These are phyloP conservation scores for Lithophane ornitopus DNA, from an alignment of 2,888 invertebrate genomes.

Conservation along the genomic window DNA sequence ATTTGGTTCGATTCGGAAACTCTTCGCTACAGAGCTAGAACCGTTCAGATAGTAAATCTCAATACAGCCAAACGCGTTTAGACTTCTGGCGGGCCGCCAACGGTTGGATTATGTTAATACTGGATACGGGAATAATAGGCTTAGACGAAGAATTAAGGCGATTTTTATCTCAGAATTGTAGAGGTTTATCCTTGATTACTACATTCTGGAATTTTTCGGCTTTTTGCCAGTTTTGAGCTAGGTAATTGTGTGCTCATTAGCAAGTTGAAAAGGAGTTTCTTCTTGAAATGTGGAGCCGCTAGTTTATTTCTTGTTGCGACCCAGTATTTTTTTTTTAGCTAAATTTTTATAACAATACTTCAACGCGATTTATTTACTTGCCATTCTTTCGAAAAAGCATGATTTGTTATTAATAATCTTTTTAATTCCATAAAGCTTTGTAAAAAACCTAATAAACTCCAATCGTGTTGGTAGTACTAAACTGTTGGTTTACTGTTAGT, in stretches of 20 bases:
- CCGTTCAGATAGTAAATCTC: conserved; percentile 81
- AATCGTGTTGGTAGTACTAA: too few relatives aligned
- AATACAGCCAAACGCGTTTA: conserved; percentile 78
- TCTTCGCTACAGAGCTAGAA: conserved; percentile 63
- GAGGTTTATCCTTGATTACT: conserved; percentile 62
- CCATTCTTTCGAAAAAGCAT: not conserved
- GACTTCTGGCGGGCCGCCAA: conserved; percentile 76
- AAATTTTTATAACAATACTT: not conserved
- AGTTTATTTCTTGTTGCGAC: not conserved
- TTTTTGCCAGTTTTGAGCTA: conserved; percentile 31
- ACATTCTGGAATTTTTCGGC: conserved; percentile 38
- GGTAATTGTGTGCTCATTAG: conserved; percentile 42
- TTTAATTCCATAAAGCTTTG: not conserved
- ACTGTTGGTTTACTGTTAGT: too few relatives aligned
- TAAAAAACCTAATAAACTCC: not conserved
- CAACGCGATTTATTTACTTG: too few relatives aligned
- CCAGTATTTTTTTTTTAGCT: not conserved
- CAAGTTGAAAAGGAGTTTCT: conserved; percentile 22
- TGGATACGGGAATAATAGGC: conserved; percentile 66
- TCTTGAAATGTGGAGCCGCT: conserved; percentile 13
- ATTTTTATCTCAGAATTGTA: conserved; percentile 44
- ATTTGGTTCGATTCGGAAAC: conserved; percentile 62
- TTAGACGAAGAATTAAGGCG: conserved; percentile 50
- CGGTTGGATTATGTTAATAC: conserved; percentile 48
- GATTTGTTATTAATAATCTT: not conserved